Base-by-base conservation (phyloP, 2,797 vertebrate species). In the Enteromius unitaeniatus region DNA sequence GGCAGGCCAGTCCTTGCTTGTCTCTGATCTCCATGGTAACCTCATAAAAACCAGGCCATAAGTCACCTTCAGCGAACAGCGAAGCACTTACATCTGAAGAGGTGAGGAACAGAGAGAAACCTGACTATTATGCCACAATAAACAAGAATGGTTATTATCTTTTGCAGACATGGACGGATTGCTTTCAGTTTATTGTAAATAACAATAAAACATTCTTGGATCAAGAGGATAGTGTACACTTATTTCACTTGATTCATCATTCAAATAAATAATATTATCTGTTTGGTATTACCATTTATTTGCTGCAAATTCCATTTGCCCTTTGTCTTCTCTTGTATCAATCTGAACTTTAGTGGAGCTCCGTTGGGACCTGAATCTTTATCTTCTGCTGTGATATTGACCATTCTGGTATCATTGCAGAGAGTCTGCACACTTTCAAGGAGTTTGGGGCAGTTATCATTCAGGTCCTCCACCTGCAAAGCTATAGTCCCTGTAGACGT, bases 391-490 rank as follows among this genome's bases (percentile, higher is more conserved):
- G 93, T 95, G 78, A 96, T 81, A 4, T 94, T 89, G 85, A 96
- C 76, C 6, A 87, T 89, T 0, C 84, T 82, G 3, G 78, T 40
- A 28, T 95, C 78, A 10, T 90, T 89, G 84, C 97, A 97, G 42
- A 95, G 15, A 0, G 49, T 92, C 60, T 88, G 92, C 4, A 86
- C 42, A 3, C 85, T 88, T 62, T 92, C 84, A 8, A 91, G 84
- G 73, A 97, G 88, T 7, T 67, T 62, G 1, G 96, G 96, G 77
- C 95, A 96, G 84, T 96, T 94, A 88, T 97, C 96, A 86, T 97
- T 97, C 73, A 79, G 67, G 86, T 97, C 95, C 79, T 89, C 87
- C 51, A 97, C 92, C 0, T 88, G 80, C 87, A 97, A 85, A 1
- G 91, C 45, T 0, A 97, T 89, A 8, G 96, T 97, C 64, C 96